phyloP scores from a whole-genome alignment of 2,113 vertebrate species.

The Plectropomus leopardus region DNA sequence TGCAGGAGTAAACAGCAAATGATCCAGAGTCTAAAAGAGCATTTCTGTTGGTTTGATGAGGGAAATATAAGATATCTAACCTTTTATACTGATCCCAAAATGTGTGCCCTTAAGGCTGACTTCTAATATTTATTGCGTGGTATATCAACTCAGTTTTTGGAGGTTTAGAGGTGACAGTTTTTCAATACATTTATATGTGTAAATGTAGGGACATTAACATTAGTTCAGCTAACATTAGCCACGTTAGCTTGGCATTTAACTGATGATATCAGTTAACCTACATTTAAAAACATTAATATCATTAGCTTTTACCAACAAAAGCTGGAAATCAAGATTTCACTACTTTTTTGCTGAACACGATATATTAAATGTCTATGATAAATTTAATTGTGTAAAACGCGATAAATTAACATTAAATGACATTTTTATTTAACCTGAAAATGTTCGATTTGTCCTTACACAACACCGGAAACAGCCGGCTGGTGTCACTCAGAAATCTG shows the following conservation, averaged over 20 bases:
- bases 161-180: background rate
- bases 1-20: too few relatives aligned
- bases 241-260: background rate
- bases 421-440: background rate
- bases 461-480: constrained; percentile 49
- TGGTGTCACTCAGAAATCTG: constrained; percentile 62
- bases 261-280: background rate
- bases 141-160: background rate
- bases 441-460: constrained; percentile 39
- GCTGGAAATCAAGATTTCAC: background rate
- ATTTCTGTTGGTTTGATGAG: too few relatives aligned
- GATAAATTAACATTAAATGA: background rate
- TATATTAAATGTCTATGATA: rapidly evolving
- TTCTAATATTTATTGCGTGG: background rate
- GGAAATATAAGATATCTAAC: too few relatives aligned
- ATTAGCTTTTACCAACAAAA: background rate
- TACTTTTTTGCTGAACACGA: background rate
- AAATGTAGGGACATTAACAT: too few relatives aligned
- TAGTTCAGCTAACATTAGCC: too few relatives aligned
- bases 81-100: too few relatives aligned
- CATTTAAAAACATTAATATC: background rate
- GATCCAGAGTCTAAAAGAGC: too few relatives aligned
- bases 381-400: background rate
- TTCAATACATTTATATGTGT: background rate
- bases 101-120: too few relatives aligned